Evolutionary conservation across 2,113 vertebrate species (phyloP), one percentile per base, ranked within the genome.

Genomic region (Mormoops blainvillei): DNA sequence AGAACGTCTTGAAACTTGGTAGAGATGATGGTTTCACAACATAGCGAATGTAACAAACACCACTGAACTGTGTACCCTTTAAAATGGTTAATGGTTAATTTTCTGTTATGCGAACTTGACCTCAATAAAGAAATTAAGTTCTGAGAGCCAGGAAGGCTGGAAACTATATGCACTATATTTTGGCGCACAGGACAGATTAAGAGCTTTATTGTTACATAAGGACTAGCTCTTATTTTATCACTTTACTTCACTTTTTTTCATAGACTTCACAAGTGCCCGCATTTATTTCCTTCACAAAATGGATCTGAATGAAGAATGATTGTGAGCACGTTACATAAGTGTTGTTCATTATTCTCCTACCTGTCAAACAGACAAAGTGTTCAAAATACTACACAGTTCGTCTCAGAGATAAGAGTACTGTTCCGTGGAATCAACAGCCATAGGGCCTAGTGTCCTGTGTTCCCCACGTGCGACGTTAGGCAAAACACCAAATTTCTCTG

Each of bases 81-180:
- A 77, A 96, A 94, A 83, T 85, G 85, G 15, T 63, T 56, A 52
- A 54, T 54, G 33, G 70, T 84, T 96, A 56, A 87, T 92, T 92
- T 84, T 48, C 87, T 76, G 31, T 84, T 84, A 85, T 58, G 18
- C 70, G 84, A 87, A 90, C 93, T 95, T 87, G 90, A 16, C 52
- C 56, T 97, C 91, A 76, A 58, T 95, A 36, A 92, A 93, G 73
- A 78, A 89, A 97, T 84, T 74, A 93, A 80, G 63, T 63, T 76
- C 80, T 70, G 92, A 93, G 63, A 76, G 52, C 71, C 77, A 77
- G 71, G 80, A 96, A 74, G 63, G 83, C n/a, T 48, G 82, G 78
- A 87, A 89, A 68, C 94, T 33, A 70, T 80, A 81, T n/a, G 31
- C 81, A 43, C 56, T 74, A 4, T 61, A n/a, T 58, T 56, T 33